Base-by-base conservation (phyloP, 1,140 invertebrate species). In the Melanaphis sacchari region DNA sequence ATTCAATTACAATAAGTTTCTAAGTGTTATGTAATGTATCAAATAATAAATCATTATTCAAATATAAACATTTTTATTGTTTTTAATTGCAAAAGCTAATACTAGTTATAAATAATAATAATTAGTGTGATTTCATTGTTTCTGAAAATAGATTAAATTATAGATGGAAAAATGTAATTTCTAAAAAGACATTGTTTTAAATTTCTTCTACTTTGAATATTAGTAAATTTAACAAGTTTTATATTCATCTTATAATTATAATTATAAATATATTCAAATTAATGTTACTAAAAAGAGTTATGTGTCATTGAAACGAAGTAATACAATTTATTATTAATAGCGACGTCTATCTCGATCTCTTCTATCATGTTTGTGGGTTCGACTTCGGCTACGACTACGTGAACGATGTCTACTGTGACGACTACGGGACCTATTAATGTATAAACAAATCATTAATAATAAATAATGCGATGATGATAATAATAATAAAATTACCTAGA, bases 401-500 rank as follows among this genome's bases (percentile, higher is more conserved):
- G 94, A 94, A 76, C 93, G 91, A 40, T 93, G 91, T 41, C 84
- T 66, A 66, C 81, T 90, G 21, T 76, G 87, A 90, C 91, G 91
- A 66, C 94, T 94, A 15, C 82, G 88, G 22, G 91, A 93, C n/a
- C 59, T 93, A 18, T 95, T 94, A 93, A 95, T 94, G 93, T 95
- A 95, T 41, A 95, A 94, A 76, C 2, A 41, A 31, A 22, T 22
- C 18, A 94, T 46, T 90, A 43, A 8, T 18, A 49, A 18, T 1
- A 49, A 49, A 49, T 49, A 49, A 49, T 49, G 46, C 11, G 1
- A 49, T 49, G 18, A 18, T 49, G 4, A 21, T 49, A 93, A 94
- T 40, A 94, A 94, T 93, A 59, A 31, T 43, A 59, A 66, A n/a
- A 31, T 43, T 95, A 94, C 66, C 94, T 82, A 90, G 93, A 93